Evolutionary conservation across 2,113 vertebrate genomes (phyloP).

Genomic region (Mohoua ochrocephala): DNA sequence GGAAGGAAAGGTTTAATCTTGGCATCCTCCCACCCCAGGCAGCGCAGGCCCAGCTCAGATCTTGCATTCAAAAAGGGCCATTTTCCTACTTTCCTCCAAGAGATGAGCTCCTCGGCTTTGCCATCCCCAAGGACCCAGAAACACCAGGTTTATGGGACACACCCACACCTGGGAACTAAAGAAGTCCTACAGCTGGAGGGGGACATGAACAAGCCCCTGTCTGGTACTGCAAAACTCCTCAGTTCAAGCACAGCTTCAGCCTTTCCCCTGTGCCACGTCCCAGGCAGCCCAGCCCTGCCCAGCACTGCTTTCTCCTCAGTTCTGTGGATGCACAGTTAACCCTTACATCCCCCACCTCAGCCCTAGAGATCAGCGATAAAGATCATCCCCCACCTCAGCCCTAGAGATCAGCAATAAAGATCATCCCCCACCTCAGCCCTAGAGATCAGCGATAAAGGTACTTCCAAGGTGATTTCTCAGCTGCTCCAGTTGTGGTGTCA

Average conservation of each 20-base stretch:
- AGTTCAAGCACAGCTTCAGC: not conserved
- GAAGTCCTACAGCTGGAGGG: not conserved
- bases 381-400: too few relatives aligned
- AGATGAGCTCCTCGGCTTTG: not conserved
- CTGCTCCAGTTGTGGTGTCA: not conserved
- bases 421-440: not conserved
- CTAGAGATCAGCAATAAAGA: not conserved
- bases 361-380: not conserved
- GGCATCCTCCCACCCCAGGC: not conserved
- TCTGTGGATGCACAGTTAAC: not conserved
- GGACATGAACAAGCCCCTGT: not conserved
- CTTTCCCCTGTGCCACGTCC: not conserved
- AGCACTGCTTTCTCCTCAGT: not conserved
- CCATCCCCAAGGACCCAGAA: fast-evolving
- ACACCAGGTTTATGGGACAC: not conserved
- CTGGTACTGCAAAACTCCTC: not conserved
- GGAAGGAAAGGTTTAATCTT: not conserved
- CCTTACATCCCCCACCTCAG: not conserved
- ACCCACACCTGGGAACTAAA: not conserved
- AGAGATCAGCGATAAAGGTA: not conserved
- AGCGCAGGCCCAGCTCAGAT: not conserved
- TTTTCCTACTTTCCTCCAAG: not conserved
- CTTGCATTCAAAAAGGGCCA: not conserved
- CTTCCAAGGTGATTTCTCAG: not conserved
- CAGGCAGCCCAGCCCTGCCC: not conserved